These are phyloP conservation scores for Petaurus breviceps DNA, from an alignment of 2,113 vertebrate genomes.

Conservation along the genomic window DNA sequence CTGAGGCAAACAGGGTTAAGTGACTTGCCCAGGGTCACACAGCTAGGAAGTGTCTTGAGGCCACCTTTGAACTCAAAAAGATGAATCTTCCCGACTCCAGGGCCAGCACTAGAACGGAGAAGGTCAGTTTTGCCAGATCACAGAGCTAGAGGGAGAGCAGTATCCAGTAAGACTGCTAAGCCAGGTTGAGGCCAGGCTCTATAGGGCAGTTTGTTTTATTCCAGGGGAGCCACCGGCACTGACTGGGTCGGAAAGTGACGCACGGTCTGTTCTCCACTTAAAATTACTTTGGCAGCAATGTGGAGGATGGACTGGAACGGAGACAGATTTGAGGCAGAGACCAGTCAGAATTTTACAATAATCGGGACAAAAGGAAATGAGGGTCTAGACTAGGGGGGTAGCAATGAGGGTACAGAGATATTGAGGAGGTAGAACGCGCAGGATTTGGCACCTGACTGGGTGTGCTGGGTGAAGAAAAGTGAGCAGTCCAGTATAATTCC, in stretches of 20 bases:
- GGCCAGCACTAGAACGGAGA: no score
- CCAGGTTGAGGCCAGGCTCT: neutral
- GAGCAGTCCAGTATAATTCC: neutral
- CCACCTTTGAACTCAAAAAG: neutral
- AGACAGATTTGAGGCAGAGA: neutral
- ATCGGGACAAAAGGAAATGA: neutral
- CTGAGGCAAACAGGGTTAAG: neutral
- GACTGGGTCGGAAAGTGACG: neutral
- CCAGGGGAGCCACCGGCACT: no score
- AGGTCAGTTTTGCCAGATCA: neutral
- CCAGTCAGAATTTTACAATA: neutral
- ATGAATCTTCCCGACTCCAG: no score
- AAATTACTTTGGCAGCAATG: neutral
- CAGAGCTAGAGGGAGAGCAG: neutral
- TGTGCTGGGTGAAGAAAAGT: neutral
- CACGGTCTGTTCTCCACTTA: neutral
- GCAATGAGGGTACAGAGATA: neutral
- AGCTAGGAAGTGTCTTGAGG: neutral
- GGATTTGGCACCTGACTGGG: neutral
- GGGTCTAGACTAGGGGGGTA: neutral
- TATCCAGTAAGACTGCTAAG: neutral
- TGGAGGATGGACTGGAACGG: neutral
- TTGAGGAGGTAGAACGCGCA: neutral
- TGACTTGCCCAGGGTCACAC: neutral
- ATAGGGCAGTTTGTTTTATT: neutral